These are phyloP conservation scores for Enteromius treurensis DNA, from an alignment of 2,797 vertebrate genomes.

Conservation along the genomic window DNA sequence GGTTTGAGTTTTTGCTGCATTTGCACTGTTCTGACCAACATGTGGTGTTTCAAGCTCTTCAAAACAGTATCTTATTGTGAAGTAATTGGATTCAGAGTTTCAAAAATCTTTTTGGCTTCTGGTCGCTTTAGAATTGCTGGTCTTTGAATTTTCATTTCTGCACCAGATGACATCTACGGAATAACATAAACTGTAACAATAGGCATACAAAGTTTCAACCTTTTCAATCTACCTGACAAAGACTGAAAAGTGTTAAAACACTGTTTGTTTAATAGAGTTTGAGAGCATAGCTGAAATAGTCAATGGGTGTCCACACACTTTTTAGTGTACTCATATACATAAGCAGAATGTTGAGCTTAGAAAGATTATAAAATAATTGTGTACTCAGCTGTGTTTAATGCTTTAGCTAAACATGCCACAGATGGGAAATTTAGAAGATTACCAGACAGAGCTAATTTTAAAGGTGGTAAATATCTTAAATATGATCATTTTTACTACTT, in stretches of 20 bases:
- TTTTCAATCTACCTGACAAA: background rate
- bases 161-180: too few relatives aligned
- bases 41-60: too few relatives aligned
- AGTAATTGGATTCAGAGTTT: too few relatives aligned
- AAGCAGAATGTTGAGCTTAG: conserved; percentile 4
- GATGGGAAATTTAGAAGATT: conserved; percentile 27
- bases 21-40: too few relatives aligned
- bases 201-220: background rate
- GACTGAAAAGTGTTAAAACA: background rate
- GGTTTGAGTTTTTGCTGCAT: too few relatives aligned
- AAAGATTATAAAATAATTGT: conserved; percentile 3
- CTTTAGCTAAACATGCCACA: conserved; percentile 22
- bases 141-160: too few relatives aligned
- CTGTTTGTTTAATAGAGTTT: background rate
- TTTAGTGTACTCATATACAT: background rate
- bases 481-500: background rate
- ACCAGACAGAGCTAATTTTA: background rate
- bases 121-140: too few relatives aligned
- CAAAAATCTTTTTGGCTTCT: too few relatives aligned
- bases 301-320: background rate
- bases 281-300: background rate
- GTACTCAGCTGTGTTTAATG: conserved; percentile 25
- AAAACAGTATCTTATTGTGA: too few relatives aligned
- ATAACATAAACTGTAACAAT: too few relatives aligned
- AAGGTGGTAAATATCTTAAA: background rate